Percentiles rank a stretch among this genome's conserved stretches.
Conservation (phyloP, 1,140 invertebrate genomes). For the Rhyacophila brunnea region DNA sequence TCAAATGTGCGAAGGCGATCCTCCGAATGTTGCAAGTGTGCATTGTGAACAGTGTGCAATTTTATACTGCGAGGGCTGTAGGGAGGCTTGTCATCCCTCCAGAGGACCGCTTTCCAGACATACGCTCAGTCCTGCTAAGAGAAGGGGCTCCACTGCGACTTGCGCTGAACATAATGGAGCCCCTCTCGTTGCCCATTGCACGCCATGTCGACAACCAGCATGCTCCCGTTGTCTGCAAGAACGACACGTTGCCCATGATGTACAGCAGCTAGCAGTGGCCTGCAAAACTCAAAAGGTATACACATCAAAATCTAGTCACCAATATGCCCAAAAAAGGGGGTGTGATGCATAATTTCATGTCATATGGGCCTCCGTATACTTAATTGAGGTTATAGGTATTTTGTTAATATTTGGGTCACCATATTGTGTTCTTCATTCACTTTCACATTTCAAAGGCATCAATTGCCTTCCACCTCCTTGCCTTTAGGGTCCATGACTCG, state of each 20-base stretch:
- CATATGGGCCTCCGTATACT: no score
- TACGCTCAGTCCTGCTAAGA: conserved; percentile 68
- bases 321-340: no score
- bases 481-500: no score
- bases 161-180: conserved; percentile 85
- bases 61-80: conserved; percentile 89
- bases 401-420: no score
- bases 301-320: no score
- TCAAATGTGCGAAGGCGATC: conserved; percentile 88
- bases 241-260: conserved; percentile 82
- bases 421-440: no score
- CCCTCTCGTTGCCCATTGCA: conserved; percentile 80
- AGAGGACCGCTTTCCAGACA: conserved; percentile 91
- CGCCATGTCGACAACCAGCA: conserved; percentile 83
- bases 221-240: conserved; percentile 85
- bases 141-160: conserved; percentile 58
- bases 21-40: conserved; percentile 76
- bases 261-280: conserved; percentile 83
- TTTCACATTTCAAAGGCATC: no score
- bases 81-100: conserved; percentile 88
- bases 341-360: no score
- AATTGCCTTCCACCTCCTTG: no score
- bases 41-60: conserved; percentile 97
- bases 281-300: conserved; percentile 94
- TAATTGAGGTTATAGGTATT: no score